A percentile compares a stretch with the other conserved stretches of the same genome.
Evolutionary conservation across 2,888 invertebrate species (phyloP).

Genomic region (Philereme transversata): DNA sequence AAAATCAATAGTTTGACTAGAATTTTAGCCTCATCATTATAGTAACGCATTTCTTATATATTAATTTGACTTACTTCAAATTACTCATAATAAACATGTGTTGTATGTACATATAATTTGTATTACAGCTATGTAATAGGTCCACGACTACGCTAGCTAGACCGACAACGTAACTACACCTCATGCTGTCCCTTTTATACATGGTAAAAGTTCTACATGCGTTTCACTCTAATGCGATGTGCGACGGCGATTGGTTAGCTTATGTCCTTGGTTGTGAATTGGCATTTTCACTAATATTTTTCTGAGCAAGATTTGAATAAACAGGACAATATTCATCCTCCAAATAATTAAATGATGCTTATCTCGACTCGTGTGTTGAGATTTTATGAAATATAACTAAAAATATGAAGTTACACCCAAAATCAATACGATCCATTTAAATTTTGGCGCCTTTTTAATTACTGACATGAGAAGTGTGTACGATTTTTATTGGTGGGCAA

Average conservation of each 20-base stretch:
- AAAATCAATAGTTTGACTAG: neutral
- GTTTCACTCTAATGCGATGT: conserved; percentile 70
- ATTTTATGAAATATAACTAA: conserved; percentile 3
- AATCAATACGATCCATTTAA: conserved; percentile 39
- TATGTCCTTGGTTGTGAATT: conserved; percentile 19
- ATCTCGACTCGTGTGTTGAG: conserved; percentile 8
- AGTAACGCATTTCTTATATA: neutral
- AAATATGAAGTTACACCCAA: neutral
- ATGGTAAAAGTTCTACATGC: conserved; percentile 38
- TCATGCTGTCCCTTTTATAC: conserved; percentile 43
- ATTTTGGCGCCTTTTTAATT: conserved; percentile 55
- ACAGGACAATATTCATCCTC: neutral
- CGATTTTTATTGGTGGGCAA: conserved; percentile 71
- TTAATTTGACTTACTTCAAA: too few species aligned
- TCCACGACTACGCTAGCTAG: conserved; percentile 33
- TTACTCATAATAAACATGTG: neutral
- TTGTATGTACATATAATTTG: neutral
- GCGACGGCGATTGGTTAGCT: conserved; percentile 58
- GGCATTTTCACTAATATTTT: conserved; percentile 27
- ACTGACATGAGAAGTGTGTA: conserved; percentile 68
- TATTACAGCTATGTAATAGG: conserved; percentile 25
- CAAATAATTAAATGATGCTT: neutral
- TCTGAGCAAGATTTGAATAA: neutral
- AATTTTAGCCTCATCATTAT: neutral
- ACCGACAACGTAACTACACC: conserved; percentile 31